Base-by-base conservation (phyloP, 2,113 vertebrate genomes). In the Forbesichthys papilliferus region DNA sequence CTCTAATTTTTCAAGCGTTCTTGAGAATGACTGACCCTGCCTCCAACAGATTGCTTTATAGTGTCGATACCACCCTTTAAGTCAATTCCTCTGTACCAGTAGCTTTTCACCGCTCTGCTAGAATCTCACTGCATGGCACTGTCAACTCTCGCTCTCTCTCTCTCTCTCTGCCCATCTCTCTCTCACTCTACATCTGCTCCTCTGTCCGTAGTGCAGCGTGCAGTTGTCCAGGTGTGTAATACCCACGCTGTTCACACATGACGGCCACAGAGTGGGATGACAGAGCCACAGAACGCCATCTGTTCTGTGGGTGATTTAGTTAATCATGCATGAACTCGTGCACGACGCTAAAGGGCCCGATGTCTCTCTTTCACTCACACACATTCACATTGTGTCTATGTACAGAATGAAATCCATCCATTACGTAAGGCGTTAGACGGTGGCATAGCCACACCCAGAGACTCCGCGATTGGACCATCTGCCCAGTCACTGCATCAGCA, bases 281-380 rank as follows among this genome's bases (percentile, higher is more conserved):
- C 27, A 20, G n/a, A 66, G 58, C 74, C 66, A 52, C 49, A 52
- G 49, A 10, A 4, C 59, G 42, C 69, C 77, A 82, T 83, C 82
- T 87, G 80, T 49, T 73, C 61, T 0, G 55, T 36, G 68, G 61
- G 71, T 70, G 67, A 81, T 82, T 68, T 70, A 76, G 79, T 79
- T 20, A 86, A 84, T 82, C 64, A 77, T 57, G 61, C 75, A 62
- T 60, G 72, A 74, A 74, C 65, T 59, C 56, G n/a, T 13, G 18
- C 55, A 47, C 9, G n/a, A 71, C 54, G 60, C 68, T 18, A 16
- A 47, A 52, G 16, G 9, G n/a, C 11, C 10, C 11, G 51, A 5
- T 57, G 34, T 9, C 46, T 16, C 42, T 11, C 54, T 36, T n/a
- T 18, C 61, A 72, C 18, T 46, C 12, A 42, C 58, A 3, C 6